Evolutionary conservation across 2,888 invertebrate genomes (phyloP).

Genomic region (Spodoptera littoralis): DNA sequence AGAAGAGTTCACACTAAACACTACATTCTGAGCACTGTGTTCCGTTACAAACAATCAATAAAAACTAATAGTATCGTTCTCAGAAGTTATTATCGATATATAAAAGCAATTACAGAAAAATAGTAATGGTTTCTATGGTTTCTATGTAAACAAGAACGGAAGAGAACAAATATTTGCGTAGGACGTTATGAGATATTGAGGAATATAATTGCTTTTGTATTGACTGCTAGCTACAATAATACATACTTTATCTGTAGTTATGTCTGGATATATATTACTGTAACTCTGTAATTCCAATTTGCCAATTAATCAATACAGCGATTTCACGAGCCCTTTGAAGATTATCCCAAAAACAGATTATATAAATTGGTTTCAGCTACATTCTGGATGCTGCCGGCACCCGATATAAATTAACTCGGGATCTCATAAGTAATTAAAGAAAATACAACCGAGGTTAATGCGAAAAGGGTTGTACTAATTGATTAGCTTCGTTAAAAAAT

Average conservation of each 20-base stretch:
- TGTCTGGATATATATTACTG: too few species aligned
- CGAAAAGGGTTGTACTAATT: constrained; percentile 39
- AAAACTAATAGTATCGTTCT: constrained; percentile 4
- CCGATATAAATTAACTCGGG: constrained; percentile 37
- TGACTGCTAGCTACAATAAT: too few species aligned
- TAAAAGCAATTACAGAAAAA: constrained; percentile 28
- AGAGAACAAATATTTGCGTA: constrained; percentile 34
- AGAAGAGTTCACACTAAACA: constrained; percentile 33
- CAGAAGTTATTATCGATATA: constrained; percentile 2
- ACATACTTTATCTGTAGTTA: too few species aligned
- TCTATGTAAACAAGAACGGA: constrained; percentile 19
- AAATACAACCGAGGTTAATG: constrained; percentile 30
- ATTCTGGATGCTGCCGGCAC: constrained; percentile 10
- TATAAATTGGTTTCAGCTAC: constrained; percentile 35
- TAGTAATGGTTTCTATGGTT: constrained; percentile 22
- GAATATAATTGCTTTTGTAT: background rate
- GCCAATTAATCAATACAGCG: constrained; percentile 55
- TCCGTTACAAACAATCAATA: constrained; percentile 19
- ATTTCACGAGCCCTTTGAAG: constrained; percentile 47
- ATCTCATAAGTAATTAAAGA: constrained; percentile 44
- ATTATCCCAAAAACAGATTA: constrained; percentile 41
- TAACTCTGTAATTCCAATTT: constrained; percentile 21
- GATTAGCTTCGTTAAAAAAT: constrained; percentile 25
- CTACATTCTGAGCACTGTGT: constrained; percentile 61
- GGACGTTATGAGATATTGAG: constrained; percentile 11